These are phyloP conservation scores for Avahi laniger DNA, from an alignment of 2,797 vertebrate genomes.

Conservation along the genomic window DNA sequence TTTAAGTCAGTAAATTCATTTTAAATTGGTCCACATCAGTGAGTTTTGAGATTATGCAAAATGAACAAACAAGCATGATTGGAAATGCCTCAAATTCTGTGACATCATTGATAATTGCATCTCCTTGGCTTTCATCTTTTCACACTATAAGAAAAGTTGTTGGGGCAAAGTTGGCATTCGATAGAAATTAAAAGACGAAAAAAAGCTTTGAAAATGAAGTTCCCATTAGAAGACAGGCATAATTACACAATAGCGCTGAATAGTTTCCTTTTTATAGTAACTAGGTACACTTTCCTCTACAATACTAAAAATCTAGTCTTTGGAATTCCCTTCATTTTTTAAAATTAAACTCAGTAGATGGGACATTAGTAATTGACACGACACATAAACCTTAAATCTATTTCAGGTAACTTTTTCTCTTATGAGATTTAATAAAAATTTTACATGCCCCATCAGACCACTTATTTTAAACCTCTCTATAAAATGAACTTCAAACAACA, in stretches of 20 bases:
- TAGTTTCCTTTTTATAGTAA: conserved; percentile 4
- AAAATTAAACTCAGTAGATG: conserved; percentile 29
- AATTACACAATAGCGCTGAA: conserved; percentile 16
- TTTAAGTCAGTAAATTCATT: conserved; percentile 60
- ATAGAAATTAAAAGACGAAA: conserved; percentile 27
- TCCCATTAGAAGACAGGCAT: conserved; percentile 16
- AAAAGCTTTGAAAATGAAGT: conserved; percentile 45
- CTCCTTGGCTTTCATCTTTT: conserved; percentile 60
- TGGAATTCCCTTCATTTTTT: background rate
- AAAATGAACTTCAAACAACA: conserved; percentile 10
- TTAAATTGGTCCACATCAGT: conserved; percentile 49
- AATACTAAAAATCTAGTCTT: background rate
- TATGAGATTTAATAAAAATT: background rate
- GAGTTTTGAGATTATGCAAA: conserved; percentile 52
- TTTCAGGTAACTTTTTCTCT: conserved; percentile 33
- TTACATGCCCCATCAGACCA: background rate
- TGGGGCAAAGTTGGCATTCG: conserved; percentile 35
- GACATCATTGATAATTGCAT: conserved; percentile 51
- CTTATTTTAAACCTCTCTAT: background rate
- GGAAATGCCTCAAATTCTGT: conserved; percentile 33
- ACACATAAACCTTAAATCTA: background rate
- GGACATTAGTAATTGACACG: background rate
- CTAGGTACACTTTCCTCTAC: background rate
- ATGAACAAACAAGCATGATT: conserved; percentile 47
- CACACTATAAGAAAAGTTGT: conserved; percentile 34